phyloP scores from a whole-genome alignment of 2,113 vertebrate species.

The Rhabdornis inornatus region DNA sequence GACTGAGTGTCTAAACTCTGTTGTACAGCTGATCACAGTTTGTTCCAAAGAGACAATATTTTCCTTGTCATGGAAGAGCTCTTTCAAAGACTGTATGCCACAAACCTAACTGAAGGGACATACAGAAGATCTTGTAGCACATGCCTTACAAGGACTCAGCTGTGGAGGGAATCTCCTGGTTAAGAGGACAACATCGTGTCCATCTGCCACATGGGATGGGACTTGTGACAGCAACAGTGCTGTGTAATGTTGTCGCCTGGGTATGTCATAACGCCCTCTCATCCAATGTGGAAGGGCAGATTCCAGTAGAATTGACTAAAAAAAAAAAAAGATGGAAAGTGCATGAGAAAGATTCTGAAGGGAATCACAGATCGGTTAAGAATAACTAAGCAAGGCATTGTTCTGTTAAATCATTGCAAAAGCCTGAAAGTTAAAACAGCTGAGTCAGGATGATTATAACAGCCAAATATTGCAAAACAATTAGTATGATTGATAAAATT shows the following conservation, averaged over 20 bases:
- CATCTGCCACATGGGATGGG: neutral
- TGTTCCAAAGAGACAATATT: neutral
- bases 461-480: neutral
- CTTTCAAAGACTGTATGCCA: neutral
- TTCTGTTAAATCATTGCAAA: neutral
- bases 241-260: neutral
- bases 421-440: neutral
- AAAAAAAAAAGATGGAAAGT: neutral
- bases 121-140: neutral
- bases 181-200: neutral
- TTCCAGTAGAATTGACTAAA: neutral
- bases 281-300: neutral
- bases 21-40: neutral
- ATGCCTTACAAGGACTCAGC: neutral
- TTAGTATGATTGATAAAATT: neutral
- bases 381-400: neutral
- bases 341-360: neutral
- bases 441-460: neutral
- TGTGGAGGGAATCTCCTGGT: neutral
- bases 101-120: neutral
- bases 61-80: neutral
- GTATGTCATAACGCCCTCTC: neutral
- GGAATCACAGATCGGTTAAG: neutral
- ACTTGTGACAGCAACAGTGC: neutral
- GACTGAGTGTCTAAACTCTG: neutral